These are phyloP conservation scores for Lepidurus arcticus DNA, from an alignment of 1,140 invertebrate genomes.

Conservation along the genomic window DNA sequence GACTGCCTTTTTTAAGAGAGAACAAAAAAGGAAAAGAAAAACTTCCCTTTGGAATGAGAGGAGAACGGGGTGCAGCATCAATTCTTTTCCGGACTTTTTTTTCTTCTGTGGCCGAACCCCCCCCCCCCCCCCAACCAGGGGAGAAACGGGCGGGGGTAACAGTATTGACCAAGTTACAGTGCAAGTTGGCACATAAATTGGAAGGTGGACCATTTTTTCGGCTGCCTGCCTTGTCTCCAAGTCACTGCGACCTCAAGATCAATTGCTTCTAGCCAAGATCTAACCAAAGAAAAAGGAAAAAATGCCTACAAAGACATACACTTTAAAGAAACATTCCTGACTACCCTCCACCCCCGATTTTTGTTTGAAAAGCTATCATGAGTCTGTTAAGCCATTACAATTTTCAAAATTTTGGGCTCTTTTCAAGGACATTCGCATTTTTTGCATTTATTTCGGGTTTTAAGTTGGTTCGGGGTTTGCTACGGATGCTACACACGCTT, in stretches of 20 bases:
- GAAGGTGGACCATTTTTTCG: neutral
- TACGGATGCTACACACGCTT: neutral
- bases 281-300: slow-evolving; percentile 14
- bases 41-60: neutral
- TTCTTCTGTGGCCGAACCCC: neutral
- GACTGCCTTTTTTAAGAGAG: slow-evolving; percentile 5
- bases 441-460: neutral
- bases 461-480: neutral
- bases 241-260: slow-evolving; percentile 20
- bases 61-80: slow-evolving; percentile 17
- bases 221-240: slow-evolving; percentile 3
- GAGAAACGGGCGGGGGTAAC: neutral
- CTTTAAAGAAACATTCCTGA: slow-evolving; percentile 6
- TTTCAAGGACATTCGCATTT: too few species aligned
- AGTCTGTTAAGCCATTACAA: too few species aligned
- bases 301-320: neutral
- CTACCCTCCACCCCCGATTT: neutral
- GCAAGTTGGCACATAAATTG: slow-evolving; percentile 13
- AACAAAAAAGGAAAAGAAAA: neutral
- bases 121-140: neutral
- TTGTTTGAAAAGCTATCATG: neutral
- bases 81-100: neutral
- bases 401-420: too few species aligned
- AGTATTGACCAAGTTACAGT: slow-evolving; percentile 8
- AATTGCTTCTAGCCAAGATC: slow-evolving; percentile 10